Evolutionary conservation across 2,888 invertebrate species (phyloP), one percentile per base, ranked within the genome.

Genomic region (Ischnus inquisitorius): DNA sequence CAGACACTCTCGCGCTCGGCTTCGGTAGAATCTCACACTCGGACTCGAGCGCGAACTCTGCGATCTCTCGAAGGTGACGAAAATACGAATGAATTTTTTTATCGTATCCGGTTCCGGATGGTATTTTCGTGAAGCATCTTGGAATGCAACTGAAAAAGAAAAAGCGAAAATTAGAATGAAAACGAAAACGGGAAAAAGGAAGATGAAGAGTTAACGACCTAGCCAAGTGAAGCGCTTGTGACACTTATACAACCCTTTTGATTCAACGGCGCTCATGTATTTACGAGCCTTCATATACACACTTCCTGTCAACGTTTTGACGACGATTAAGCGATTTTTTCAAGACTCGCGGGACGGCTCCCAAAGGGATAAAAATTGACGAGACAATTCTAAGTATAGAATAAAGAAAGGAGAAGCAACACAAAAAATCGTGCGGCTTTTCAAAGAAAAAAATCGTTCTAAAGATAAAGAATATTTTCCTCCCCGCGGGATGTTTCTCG

Each of bases 241-340:
- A 76, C 43, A 22, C 51, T 41, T 34, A 64, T 51, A 65, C 60
- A 76, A 60, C 67, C 68, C 68, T 68, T 82, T 74, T 71, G 54
- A 76, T 72, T 75, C 28, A 79, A 74, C 34, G 43, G 43, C 62
- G 57, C 54, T 41, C 69, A 43, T 62, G 43, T 76, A 75, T 83
- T 75, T 75, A 79, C 54, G 69, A 75, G 62, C 48, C 69, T 83
- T 79, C 57, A 10, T 64, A 62, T 41, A 34, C 19, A 54, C 41
- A 67, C 16, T 60, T 62, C 22, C 16, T 39, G 46, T 75, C 75
- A 39, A 65, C 54, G 43, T 65, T 77, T 62, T 64, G 64, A 79
- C 82, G 71, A 72, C 72, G 54, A 54, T 62, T 43, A 75, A 75
- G 54, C 22, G 68, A 75, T 82, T 75, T 68, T n/a, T 71, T 79